These are phyloP conservation scores for Epinotia bilunana DNA, from an alignment of 2,888 invertebrate genomes.

Conservation along the genomic window DNA sequence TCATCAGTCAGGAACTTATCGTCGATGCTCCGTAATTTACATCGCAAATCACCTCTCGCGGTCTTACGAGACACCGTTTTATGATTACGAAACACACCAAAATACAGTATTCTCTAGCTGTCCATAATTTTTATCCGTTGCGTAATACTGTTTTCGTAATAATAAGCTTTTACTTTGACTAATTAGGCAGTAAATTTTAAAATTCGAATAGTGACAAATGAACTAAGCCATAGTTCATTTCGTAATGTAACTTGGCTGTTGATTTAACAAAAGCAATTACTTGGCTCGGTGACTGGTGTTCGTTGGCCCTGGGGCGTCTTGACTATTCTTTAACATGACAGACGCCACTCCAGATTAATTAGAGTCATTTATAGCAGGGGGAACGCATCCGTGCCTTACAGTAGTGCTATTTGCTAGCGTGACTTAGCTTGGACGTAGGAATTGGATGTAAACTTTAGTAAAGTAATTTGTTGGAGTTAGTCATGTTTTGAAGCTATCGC, in stretches of 20 bases:
- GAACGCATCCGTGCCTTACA: conserved; percentile 62
- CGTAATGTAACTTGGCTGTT: conserved; percentile 55
- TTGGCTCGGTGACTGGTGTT: conserved; percentile 65
- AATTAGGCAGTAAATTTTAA: conserved; percentile 55
- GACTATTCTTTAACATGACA: conserved; percentile 80
- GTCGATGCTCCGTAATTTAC: conserved; percentile 58
- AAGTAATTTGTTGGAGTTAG: neutral
- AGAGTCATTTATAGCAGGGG: conserved; percentile 74
- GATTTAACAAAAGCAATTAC: conserved; percentile 79
- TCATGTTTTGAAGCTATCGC: neutral
- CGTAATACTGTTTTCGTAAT: conserved; percentile 48
- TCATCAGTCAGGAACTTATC: conserved; percentile 54
- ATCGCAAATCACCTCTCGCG: conserved; percentile 53
- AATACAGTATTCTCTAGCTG: conserved; percentile 50
- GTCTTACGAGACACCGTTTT: conserved; percentile 49
- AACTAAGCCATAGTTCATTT: conserved; percentile 55
- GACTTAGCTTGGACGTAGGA: conserved; percentile 15
- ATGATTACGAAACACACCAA: conserved; percentile 54
- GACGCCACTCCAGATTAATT: conserved; percentile 79
- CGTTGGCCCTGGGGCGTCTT: conserved; percentile 55
- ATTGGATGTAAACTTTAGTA: neutral
- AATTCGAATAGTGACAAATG: conserved; percentile 58
- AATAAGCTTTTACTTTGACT: conserved; percentile 48
- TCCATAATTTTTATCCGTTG: conserved; percentile 63
- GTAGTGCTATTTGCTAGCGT: conserved; percentile 47